Evolutionary conservation across 1,140 invertebrate genomes (phyloP), one percentile per base, ranked within the genome.

Genomic region (Pygmarrhopalites habei): DNA sequence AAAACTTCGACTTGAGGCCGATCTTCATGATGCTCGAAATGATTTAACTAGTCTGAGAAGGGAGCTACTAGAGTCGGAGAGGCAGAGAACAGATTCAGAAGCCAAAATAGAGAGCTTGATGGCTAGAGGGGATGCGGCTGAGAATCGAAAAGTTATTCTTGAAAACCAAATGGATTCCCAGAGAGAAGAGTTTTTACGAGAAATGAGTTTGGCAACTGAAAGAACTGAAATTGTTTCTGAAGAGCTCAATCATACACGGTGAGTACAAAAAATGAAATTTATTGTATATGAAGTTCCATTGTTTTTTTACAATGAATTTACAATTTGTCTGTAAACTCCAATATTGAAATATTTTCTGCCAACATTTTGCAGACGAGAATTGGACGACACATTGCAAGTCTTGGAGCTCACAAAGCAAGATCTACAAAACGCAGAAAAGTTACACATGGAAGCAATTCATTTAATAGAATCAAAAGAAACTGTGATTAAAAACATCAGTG

Each of bases 121-220:
- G 5, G 51, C 60, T 14, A 30, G 65, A 47, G 64, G 43, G 25
- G 69, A 69, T 52, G 53, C 46, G 15, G 57, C 66, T 17, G 66
- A 71, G 29, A 65, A 63, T 44, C 43, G 51, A 58, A 58, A 60
- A 23, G 56, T 53, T 14, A 41, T 69, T 25, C 67, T 82, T 17
- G 83, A 87, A 77, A 87, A 90, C 71, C 81, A 88, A 55, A 71
- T 90, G 1, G 86, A 87, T 0, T 82, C 86, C 0, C 74, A 87
- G 26, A 79, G 87, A 14, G 65, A 67, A 10, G 65, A 70, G 57
- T 70, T 65, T 49, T 51, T 67, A 32, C n/a, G 65, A 19, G 65
- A 70, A 63, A 67, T 70, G 62, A 58, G 41, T 26, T 29, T 70
- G 41, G 58, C 60, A 19, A 63, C 51, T 2, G 68, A 70, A 55